These are phyloP conservation scores for Lasioglossum pauxillum DNA, from an alignment of 2,888 invertebrate species.

Conservation along the genomic window DNA sequence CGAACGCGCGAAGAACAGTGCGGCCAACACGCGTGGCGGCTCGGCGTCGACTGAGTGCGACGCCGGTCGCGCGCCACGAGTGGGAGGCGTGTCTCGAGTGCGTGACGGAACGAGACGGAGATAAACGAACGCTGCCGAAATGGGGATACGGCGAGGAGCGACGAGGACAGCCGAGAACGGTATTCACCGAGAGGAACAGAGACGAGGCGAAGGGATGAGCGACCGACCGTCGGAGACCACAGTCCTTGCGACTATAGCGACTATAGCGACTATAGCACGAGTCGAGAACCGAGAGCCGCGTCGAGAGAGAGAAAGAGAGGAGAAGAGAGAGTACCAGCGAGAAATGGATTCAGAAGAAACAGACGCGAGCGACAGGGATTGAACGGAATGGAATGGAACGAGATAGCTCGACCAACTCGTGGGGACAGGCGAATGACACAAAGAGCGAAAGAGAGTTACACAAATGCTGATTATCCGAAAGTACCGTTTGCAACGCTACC, in stretches of 20 bases:
- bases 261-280: neutral
- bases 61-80: constrained; percentile 60
- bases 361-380: constrained; percentile 25
- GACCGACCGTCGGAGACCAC: constrained; percentile 43
- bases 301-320: neutral
- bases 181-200: neutral
- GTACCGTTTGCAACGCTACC: constrained; percentile 54
- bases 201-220: constrained; percentile 35
- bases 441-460: constrained; percentile 52
- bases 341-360: constrained; percentile 32
- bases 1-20: constrained; percentile 14
- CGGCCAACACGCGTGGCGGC: constrained; percentile 72
- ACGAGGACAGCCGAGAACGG: neutral
- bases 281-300: constrained; percentile 21
- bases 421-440: constrained; percentile 38
- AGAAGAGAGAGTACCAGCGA: constrained; percentile 3
- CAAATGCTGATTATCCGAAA: constrained; percentile 58
- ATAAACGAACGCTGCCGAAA: constrained; percentile 3
- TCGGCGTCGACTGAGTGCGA: constrained; percentile 72
- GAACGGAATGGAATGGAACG: constrained; percentile 41
- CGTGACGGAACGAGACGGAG: constrained; percentile 46
- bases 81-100: constrained; percentile 62
- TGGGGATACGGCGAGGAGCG: constrained; percentile 10
- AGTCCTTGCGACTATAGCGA: constrained; percentile 40
- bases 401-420: constrained; percentile 25